Evolutionary conservation across 1,140 invertebrate genomes (phyloP).

Genomic region (Agrilus planipennis): DNA sequence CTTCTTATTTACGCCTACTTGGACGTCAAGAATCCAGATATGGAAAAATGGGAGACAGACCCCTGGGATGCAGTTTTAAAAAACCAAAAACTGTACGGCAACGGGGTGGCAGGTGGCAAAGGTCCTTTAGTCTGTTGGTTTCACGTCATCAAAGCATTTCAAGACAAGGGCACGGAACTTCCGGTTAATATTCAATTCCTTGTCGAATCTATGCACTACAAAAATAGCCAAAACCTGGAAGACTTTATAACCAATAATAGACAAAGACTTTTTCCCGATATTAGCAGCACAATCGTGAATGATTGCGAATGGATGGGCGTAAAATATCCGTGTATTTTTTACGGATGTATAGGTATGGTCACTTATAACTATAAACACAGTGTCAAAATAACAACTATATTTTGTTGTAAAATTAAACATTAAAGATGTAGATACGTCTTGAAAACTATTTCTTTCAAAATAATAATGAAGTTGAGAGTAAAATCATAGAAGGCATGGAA

Average conservation of each 20-base stretch:
- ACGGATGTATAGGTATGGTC: constrained; percentile 26
- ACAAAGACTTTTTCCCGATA: constrained; percentile 23
- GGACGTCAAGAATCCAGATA: constrained; percentile 22
- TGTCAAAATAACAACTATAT: not conserved
- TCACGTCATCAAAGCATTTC: constrained; percentile 26
- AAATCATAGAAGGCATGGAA: too few relatives aligned
- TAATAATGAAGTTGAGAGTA: too few relatives aligned
- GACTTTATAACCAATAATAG: constrained; percentile 25
- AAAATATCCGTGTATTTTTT: constrained; percentile 28
- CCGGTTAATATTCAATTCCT: constrained; percentile 31
- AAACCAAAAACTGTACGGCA: constrained; percentile 22
- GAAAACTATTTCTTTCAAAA: too few relatives aligned
- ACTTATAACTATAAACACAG: not conserved
- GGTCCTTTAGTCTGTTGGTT: constrained; percentile 28
- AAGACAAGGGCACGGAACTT: constrained; percentile 15
- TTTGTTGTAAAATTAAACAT: too few relatives aligned
- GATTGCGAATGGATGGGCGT: constrained; percentile 31
- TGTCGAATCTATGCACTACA: constrained; percentile 27
- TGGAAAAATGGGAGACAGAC: constrained; percentile 23
- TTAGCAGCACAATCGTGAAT: constrained; percentile 25
- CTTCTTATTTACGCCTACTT: constrained; percentile 23
- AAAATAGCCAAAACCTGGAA: constrained; percentile 21
- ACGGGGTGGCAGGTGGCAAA: constrained; percentile 26
- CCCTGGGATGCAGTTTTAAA: constrained; percentile 22
- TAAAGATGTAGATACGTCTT: too few relatives aligned